Evolutionary conservation across 2,888 invertebrate genomes (phyloP), one percentile per base, ranked within the genome.

Genomic region (Tridacna crocea): DNA sequence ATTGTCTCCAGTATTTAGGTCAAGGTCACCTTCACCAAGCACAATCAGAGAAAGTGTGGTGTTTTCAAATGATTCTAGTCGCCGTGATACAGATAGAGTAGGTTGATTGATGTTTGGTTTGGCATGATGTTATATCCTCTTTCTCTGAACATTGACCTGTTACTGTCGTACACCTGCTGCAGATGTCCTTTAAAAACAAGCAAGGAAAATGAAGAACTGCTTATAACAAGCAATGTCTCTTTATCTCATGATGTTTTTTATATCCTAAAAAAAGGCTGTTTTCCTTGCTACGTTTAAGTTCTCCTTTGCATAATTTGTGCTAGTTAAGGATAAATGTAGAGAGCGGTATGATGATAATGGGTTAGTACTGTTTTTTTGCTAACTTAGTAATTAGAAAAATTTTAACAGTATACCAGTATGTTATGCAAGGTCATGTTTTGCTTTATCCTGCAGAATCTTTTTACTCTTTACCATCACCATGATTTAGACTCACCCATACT

Each of bases 21-120:
- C 73, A 73, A 73, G 73, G 58, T 73, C 73, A 73, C 36, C 58
- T 10, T 73, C 73, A n/a, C 73, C 73, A 73, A 27, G 27, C 26
- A 72, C 24, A 47, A 36, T 24, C 26, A n/a, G 19, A 8, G 46
- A 66, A 66, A 46, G 26, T 13, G 55, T 55, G 55, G 55, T 19
- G 55, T 19, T 55, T 2, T 19, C 15, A 55, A 19, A 19, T 10
- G 55, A 55, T 55, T 6, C 36, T 8, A 36, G 55, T 55, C 19
- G 10, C 22, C n/a, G 46, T 66, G 66, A 46, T 6, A 36, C 46
- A n/a, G 19, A 46, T 11, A 66, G 66, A 66, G 66, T 66, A 66
- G 13, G 66, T 46, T 17, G 3, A 55, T 6, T 55, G 55, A 55
- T 55, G 19, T 55, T 55, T 55, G 19, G 15, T 19, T 11, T 55